Evolutionary conservation across 2,888 invertebrate species (phyloP).

Genomic region (Gymnocheta viridis): DNA sequence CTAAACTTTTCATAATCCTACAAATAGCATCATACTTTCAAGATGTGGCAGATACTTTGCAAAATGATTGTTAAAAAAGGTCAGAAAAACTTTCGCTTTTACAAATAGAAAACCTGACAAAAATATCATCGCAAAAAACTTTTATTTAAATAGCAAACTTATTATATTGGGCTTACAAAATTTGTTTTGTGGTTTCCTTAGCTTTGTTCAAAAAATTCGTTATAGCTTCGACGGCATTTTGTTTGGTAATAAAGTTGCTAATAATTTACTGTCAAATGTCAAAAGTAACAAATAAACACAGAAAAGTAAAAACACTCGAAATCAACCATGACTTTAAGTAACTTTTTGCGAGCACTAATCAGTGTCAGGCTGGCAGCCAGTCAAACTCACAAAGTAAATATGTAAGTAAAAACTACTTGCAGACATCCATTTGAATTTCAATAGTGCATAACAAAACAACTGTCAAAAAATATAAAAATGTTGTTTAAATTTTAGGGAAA

Average conservation of each 20-base stretch:
- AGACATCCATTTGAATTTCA: conserved; percentile 25
- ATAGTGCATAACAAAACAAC: conserved; percentile 23
- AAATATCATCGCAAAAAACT: not conserved
- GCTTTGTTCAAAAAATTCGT: not conserved
- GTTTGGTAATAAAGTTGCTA: conserved; percentile 53
- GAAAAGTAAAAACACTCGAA: conserved; percentile 13
- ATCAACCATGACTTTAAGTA: conserved; percentile 56
- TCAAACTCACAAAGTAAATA: conserved; percentile 35
- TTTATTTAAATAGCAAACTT: not conserved
- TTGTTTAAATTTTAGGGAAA: conserved; percentile 18
- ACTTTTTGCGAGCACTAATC: conserved; percentile 51
- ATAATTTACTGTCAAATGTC: conserved; percentile 68
- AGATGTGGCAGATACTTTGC: not conserved
- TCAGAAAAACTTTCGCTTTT: conserved; percentile 48
- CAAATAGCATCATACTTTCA: not conserved
- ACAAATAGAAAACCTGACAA: conserved; percentile 25
- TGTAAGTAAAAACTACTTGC: conserved; percentile 10
- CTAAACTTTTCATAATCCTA: conserved; percentile 27
- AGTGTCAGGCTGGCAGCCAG: conserved; percentile 30
- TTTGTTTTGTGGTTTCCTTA: not conserved
- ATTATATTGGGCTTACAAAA: conserved; percentile 1
- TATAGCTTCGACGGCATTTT: not conserved
- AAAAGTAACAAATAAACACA: conserved; percentile 54
- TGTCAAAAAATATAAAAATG: conserved; percentile 19
- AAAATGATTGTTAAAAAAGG: conserved; percentile 9